Evolutionary conservation across 1,140 invertebrate species (phyloP).

Genomic region (Drosophila equinoxialis): DNA sequence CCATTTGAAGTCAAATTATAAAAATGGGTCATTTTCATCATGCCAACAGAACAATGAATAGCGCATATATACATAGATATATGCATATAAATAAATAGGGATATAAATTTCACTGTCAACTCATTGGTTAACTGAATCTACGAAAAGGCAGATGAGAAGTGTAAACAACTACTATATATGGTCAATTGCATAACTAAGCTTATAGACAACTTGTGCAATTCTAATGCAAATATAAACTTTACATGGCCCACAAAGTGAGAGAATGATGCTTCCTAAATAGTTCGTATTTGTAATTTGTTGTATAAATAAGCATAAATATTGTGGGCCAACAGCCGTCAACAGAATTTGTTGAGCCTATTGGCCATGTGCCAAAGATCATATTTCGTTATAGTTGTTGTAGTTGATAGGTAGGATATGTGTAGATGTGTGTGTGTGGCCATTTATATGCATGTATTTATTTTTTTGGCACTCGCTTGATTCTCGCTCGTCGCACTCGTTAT

Average conservation of each 20-base stretch:
- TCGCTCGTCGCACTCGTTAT: neutral
- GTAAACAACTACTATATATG: neutral
- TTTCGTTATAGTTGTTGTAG: conserved; percentile 30
- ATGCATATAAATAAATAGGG: too few species aligned
- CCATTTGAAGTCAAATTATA: too few species aligned
- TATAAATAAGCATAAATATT: conserved; percentile 71
- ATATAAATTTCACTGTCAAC: too few species aligned
- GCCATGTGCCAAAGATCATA: conserved; percentile 34
- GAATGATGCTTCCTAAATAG: conserved; percentile 58
- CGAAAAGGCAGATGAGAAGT: neutral
- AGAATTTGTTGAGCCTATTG: neutral
- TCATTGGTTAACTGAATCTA: too few species aligned
- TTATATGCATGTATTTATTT: conserved; percentile 70
- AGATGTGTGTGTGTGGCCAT: conserved; percentile 39
- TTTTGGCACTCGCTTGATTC: conserved; percentile 38
- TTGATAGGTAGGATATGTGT: conserved; percentile 8
- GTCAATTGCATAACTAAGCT: neutral
- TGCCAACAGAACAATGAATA: too few species aligned
- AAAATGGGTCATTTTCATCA: too few species aligned
- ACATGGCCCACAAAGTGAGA: conserved; percentile 11
- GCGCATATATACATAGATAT: too few species aligned
- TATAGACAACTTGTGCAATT: conserved; percentile 15
- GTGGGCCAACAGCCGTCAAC: conserved; percentile 23
- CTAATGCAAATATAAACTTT: conserved; percentile 31
- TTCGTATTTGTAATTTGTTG: conserved; percentile 64